phyloP scores from a whole-genome alignment of 2,113 vertebrate species.

The Rissa tridactyla region DNA sequence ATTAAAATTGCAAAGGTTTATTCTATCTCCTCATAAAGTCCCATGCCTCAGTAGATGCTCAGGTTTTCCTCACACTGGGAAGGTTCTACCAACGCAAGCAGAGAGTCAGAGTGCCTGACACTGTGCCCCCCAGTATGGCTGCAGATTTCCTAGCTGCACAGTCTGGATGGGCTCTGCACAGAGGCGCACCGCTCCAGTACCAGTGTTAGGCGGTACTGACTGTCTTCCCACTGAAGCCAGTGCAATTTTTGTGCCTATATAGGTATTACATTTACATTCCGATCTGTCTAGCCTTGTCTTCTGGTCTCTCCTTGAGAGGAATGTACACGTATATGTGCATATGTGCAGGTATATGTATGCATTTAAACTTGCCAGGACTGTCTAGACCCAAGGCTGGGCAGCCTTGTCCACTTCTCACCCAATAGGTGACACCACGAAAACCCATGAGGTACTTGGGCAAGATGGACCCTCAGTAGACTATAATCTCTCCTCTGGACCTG shows the following conservation, averaged over 20 bases:
- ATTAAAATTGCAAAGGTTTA: neutral
- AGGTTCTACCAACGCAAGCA: neutral
- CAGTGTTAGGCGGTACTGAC: neutral
- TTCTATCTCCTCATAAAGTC: neutral
- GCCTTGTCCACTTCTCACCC: neutral
- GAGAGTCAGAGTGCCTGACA: neutral
- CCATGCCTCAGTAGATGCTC: neutral
- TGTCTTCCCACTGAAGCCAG: neutral
- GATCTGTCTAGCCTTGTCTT: neutral
- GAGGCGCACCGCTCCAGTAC: accelerated
- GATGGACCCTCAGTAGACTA: neutral
- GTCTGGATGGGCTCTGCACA: neutral
- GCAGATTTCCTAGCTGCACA: neutral
- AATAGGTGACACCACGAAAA: neutral
- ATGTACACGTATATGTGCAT: accelerated
- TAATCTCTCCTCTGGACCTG: neutral
- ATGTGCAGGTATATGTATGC: too few relatives aligned
- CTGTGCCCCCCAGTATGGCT: neutral
- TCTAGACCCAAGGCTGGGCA: neutral
- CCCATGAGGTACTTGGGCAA: neutral
- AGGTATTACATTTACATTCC: neutral
- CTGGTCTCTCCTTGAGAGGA: neutral
- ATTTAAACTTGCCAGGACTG: neutral
- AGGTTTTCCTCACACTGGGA: neutral
- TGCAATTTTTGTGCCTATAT: neutral